Base-by-base conservation (phyloP, 1,140 invertebrate species). In the Sweltsa coloradensis region DNA sequence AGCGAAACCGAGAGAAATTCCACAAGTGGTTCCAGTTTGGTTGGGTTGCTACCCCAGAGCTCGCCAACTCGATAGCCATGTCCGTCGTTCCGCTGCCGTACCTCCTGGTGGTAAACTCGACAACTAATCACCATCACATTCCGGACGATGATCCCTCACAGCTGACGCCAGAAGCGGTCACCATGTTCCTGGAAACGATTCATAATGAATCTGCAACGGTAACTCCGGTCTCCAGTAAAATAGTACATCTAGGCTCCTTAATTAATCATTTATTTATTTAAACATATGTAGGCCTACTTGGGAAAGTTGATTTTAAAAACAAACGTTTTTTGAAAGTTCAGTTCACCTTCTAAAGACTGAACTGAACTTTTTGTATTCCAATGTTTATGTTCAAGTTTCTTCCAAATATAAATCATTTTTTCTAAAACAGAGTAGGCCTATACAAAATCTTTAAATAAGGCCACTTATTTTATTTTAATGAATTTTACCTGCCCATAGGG, bases 31-130 rank as follows among this genome's bases (percentile, higher is more conserved):
- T 94, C 62, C 87, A 94, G 62, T 96, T 96, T 73, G 90, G 90
- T 23, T 96, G 90, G 90, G 60, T 71, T 34, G 87, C 85, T 0
- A 83, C 73, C 55, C 81, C 85, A 14, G 83, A 89, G 25, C 64
- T 96, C 53, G 87, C 89, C 5, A 94, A 93, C 69, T 85, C 83
- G 34, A 89, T 97, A 60, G 88, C 88, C 2, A 89, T 95, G 81
- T 78, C 76, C 52, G 73, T 80, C 37, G 65, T 92, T 50, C 78
- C 85, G 5, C 68, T 90, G 31, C 92, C 92, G 5, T 84, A 88
- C 68, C 64, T 96, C 34, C 67, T 97, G 27, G 87, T 96, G 3
- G 74, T 96, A 25, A 94, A 97, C 60, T 83, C 89, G 2, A 84
- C 81, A 3, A 91, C 87, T 6, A 84, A 85, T 64, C 85, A 94